Evolutionary conservation across 2,113 vertebrate genomes (phyloP), one percentile per base, ranked within the genome.

Genomic region (Bubo scandiacus): DNA sequence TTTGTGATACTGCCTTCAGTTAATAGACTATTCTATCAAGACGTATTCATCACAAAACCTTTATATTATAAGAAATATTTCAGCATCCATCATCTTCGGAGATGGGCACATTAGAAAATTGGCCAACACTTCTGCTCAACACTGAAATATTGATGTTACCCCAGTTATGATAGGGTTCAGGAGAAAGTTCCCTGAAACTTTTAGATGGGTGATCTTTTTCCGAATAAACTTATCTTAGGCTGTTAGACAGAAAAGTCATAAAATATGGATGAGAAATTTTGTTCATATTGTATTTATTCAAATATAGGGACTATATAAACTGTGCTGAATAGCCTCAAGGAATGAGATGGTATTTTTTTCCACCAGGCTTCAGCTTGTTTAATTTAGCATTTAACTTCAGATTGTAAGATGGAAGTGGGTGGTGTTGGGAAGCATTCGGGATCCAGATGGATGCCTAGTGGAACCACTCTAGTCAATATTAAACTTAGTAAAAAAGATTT

Each of bases 401-500:
- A 87, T 71, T 72, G 30, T 67, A 84, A 94, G 49, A 81, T 79
- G 66, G 73, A 94, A 67, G 91, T 95, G 73, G 77, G 66, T 94
- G 73, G 57, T 81, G 43, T 84, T 95, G 81, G 83, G 89, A 97
- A 94, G 62, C 83, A 75, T 72, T 89, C 86, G 70, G 62, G 43
- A 87, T 92, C 81, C 92, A 92, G 59, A 93, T 91, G 86, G 88
- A 91, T 86, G 59, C 52, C 55, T 89, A 79, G 52, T 94, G 85
- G 57, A 95, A 93, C 59, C 36, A 83, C 63, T 81, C 30, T 54
- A 92, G 52, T 94, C 83, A 94, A 90, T 96, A 96, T 95, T 61
- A 91, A 94, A 88, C 51, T 86, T 77, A 91, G 78, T 47, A 90
- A 91, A 95, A 97, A 73, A 85, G 54, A 80, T 77, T 90, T 92